Percentiles rank a stretch among this genome's conserved stretches.
These are phyloP conservation scores for Alloscopus bannaensis DNA, from an alignment of 2,888 invertebrate species.

Conservation along the genomic window DNA sequence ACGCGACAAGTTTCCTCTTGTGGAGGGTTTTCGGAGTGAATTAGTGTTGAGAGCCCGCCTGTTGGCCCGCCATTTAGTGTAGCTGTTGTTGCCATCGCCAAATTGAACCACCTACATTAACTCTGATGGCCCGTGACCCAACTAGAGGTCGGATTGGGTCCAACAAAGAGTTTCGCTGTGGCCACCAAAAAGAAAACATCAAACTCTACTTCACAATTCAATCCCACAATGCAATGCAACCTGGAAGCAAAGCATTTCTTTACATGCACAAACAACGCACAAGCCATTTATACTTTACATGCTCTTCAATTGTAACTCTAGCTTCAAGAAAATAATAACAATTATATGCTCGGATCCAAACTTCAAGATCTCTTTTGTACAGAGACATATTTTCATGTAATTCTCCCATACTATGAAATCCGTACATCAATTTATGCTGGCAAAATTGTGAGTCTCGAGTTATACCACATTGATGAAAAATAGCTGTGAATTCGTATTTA, in stretches of 20 bases:
- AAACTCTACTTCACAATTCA: background rate
- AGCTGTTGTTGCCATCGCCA: constrained; percentile 72
- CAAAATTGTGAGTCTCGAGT: no score
- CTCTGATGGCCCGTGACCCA: constrained; percentile 71
- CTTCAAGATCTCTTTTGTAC: no score
- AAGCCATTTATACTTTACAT: no score
- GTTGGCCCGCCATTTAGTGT: constrained; percentile 73
- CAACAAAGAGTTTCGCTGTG: constrained; percentile 61
- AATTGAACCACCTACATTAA: constrained; percentile 69
- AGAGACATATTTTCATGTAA: no score
- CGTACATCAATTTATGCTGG: no score
- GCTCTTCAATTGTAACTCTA: no score
- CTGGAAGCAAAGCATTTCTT: background rate
- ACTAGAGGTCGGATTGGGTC: constrained; percentile 69
- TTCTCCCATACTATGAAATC: no score
- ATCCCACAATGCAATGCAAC: background rate
- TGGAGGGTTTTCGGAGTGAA: constrained; percentile 66
- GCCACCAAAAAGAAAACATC: background rate
- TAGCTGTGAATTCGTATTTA: no score
- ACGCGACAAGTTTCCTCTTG: constrained; percentile 70
- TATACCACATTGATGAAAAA: no score
- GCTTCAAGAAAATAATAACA: no score
- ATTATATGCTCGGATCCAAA: no score
- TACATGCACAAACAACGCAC: constrained; percentile 6
- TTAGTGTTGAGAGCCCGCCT: constrained; percentile 72